These are phyloP conservation scores for Drosophila hydei DNA, from an alignment of 1,140 invertebrate species.

Conservation along the genomic window DNA sequence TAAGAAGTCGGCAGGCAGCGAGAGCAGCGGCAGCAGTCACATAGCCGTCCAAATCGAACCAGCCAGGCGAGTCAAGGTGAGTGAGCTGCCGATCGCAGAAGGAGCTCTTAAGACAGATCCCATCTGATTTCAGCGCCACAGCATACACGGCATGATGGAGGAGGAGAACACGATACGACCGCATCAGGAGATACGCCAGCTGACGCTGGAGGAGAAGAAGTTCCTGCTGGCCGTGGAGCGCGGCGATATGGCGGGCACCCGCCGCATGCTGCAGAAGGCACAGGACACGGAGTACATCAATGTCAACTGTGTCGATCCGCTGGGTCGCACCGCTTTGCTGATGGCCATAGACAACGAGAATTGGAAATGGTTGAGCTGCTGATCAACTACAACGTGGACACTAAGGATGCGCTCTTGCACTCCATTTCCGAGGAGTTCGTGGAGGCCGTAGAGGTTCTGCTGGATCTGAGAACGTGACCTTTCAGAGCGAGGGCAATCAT, in stretches of 20 bases:
- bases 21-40: constrained; percentile 71
- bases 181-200: constrained; percentile 94
- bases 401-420: constrained; percentile 96
- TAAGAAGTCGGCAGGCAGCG: constrained; percentile 65
- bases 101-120: too few species aligned
- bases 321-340: constrained; percentile 94
- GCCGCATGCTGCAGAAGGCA: constrained; percentile 91
- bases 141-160: constrained; percentile 96
- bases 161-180: constrained; percentile 94
- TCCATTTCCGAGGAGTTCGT: constrained; percentile 99
- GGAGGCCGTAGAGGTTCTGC: constrained; percentile 97
- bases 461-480: constrained; percentile 93
- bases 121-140: constrained; percentile 89
- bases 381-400: constrained; percentile 93
- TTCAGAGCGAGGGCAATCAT: constrained; percentile 91
- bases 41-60: constrained; percentile 81
- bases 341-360: constrained; percentile 99
- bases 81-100: not conserved
- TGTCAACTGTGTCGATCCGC: constrained; percentile 98
- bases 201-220: constrained; percentile 95
- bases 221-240: constrained; percentile 95
- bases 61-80: constrained; percentile 80
- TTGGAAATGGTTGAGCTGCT: constrained; percentile 98
- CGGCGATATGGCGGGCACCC: constrained; percentile 94
- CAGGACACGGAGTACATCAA: constrained; percentile 93